Base-by-base conservation (phyloP, 2,888 invertebrate species). In the Helleia helle region DNA sequence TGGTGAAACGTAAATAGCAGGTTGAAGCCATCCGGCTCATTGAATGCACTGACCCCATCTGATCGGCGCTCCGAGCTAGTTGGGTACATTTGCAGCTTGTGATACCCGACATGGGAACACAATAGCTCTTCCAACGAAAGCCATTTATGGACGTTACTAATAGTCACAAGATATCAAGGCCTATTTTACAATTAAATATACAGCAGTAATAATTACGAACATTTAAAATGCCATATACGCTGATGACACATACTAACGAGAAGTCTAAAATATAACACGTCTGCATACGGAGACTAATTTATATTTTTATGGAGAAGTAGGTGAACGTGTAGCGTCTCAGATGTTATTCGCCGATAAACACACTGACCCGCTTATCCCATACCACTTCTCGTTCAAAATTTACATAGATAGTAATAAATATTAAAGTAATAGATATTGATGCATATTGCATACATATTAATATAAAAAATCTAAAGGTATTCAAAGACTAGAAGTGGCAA, bases 21-120 rank as follows among this genome's bases (percentile, higher is more conserved):
- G 81, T 77, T 76, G 68, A 63, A 72, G 71, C 74, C 72, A 81
- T 83, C 81, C 83, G 81, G 73, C 76, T 80, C 72, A 83, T 81
- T 81, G 76, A 83, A 83, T 79, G 72, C 77, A 77, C 71, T 81
- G 83, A 83, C 83, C 83, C 71, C 81, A 83, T 83, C 80, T 83
- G 83, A 81, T 83, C 75, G 69, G 54, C 57, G 65, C 69, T 71
- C 53, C 65, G 59, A 69, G 67, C 68, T 54, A 62, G 58, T 59
- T 54, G 58, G 53, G 62, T 63, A 70, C 70, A 74, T 68, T 71
- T 61, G 61, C 55, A 54, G 52, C 55, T 61, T 65, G 57, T 54
- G 55, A 55, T 56, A 58, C 52, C 55, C 51, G 46, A 52, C 54
- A 54, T 53, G 51, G 51, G 51, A 58, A 56, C 48, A 55, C 56